phyloP scores from a whole-genome alignment of 2,113 vertebrate genomes.

The Anas platyrhynchos region DNA sequence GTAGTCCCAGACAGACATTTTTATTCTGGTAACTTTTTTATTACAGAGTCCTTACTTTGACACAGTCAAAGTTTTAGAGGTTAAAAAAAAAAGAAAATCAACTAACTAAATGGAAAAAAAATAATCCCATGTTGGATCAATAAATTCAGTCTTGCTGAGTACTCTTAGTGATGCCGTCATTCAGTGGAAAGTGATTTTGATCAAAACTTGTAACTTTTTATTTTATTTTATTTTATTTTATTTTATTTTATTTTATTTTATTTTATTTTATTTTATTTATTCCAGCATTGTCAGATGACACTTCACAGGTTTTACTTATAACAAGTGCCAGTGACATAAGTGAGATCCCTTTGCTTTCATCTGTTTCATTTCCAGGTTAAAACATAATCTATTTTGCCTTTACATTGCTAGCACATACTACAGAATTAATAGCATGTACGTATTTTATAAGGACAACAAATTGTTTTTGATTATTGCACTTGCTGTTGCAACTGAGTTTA shows the following conservation, averaged over 20 bases:
- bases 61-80: background rate
- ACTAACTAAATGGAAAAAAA: background rate
- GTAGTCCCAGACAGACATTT: background rate
- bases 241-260: too few relatives aligned
- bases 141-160: background rate
- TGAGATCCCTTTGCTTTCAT: background rate
- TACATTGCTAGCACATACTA: background rate
- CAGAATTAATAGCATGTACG: background rate
- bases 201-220: background rate
- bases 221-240: rapidly evolving
- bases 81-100: background rate
- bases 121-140: background rate
- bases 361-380: background rate
- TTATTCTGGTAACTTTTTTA: background rate
- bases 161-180: rapidly evolving
- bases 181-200: background rate
- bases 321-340: background rate
- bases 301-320: background rate
- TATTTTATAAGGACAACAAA: background rate
- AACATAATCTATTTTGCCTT: background rate
- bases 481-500: background rate
- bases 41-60: background rate
- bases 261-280: background rate
- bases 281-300: background rate
- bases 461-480: background rate